Base-by-base conservation (phyloP, 1,140 invertebrate genomes). In the Drosophila mayri region DNA sequence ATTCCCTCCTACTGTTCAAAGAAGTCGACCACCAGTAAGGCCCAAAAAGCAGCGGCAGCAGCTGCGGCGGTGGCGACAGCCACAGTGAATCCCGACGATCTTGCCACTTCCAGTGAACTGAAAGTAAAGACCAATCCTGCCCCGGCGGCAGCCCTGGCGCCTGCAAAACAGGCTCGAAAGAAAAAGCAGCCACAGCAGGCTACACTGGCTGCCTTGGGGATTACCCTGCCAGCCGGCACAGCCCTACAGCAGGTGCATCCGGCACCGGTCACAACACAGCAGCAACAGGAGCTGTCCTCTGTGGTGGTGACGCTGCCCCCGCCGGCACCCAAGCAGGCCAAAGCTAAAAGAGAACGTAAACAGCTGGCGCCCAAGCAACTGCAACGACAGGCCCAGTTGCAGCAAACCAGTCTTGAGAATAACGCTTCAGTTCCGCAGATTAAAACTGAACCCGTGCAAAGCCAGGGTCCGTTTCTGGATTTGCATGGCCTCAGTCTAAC, bases 1-100 rank as follows among this genome's bases (percentile, higher is more conserved):
- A 93, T 93, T 86, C 91, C 92, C 46, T 91, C 90, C 25, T 92
- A 92, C 65, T 91, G 92, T 64, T 92, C 91, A 8, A 93, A 93
- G 60, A 92, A 92, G 50, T 91, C 91, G 0, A 91, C 87, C 14
- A 90, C 90, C 57, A 79, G 76, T 32, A 76, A 91, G 57, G 83
- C 80, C 18, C 82, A 83, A 59, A 90, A 85, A 32, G 86, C 88
- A 16, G 77, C 83, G 0, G 86, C 76, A 10, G 82, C 79, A 1
- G 78, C 81, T 0, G 84, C 83, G 6, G 82, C 82, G 6, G 60
- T 67, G 20, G 58, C 68, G 11, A 54, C 66, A 37, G n/a, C 58
- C 28, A 20, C 44, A n/a, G 18, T 40, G 20, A 80, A 59, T 44
- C 35, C 65, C 20, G 55, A 40, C 20, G 37, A 71, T 30, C 16